Evolutionary conservation across 2,797 vertebrate species (phyloP), one percentile per base, ranked within the genome.

Genomic region (Triplophysa yarkandensis): DNA sequence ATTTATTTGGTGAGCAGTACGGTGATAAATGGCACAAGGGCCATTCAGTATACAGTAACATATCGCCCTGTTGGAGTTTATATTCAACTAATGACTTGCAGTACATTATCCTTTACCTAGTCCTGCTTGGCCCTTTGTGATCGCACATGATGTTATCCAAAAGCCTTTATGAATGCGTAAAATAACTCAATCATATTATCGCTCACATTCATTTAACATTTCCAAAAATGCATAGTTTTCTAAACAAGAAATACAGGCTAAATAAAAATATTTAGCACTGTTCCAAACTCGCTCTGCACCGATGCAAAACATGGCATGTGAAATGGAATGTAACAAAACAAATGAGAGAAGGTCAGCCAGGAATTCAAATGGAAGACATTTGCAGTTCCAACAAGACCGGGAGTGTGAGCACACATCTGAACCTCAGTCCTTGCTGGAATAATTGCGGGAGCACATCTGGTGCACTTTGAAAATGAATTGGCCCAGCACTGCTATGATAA

Each of bases 341-440:
- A 78, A 84, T 81, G 82, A 82, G 70, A 87, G 87, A 91, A 92
- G 90, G 90, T 91, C 90, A 91, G 89, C 89, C 90, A 90, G 86
- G 83, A 89, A 87, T 88, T 91, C 84, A 87, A 89, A 91, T 86
- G 83, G 90, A 91, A 91, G 89, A 91, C 89, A 91, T 92, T 90
- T 91, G 83, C 82, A 84, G 84, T 85, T 89, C 87, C 88, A 91
- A 87, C 83, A 89, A 91, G 88, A 90, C 85, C 79, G 79, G 83
- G 83, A 85, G 80, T 28, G 74, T 66, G 78, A 82, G 77, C 77
- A 65, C 82, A 82, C 82, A 88, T 88, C 82, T 88, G 87, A 91
- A 89, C 87, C 86, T 86, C 73, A 83, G 86, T 90, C 87, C 90
- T 90, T 90, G 87, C 89, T 87, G 87, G 90, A 90, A 90, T 89